Evolutionary conservation across 1,140 invertebrate species (phyloP), one percentile per base, ranked within the genome.

Genomic region (Drosophila yakuba): DNA sequence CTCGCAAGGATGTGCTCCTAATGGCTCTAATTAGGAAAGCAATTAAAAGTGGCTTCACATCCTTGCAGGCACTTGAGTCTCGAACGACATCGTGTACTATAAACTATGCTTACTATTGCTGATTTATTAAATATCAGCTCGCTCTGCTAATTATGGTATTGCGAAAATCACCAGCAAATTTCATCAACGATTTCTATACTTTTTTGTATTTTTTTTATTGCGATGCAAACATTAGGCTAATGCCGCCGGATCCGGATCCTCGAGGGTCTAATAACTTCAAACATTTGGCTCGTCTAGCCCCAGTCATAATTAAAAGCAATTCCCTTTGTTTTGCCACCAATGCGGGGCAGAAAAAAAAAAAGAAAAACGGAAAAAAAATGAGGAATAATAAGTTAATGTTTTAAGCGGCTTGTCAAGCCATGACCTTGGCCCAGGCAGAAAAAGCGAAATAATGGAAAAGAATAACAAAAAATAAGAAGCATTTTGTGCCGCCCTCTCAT

Each of bases 331-430:
- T 23, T 17, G 8, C 32, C 7, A 32, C 14, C 35, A 43, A 35
- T 41, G 47, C 35, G 25, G 25, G 28, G 5, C 23, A 15, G 36
- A 10, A 12, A 36, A 14, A 39, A 43, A 10, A 45, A 56, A 54
- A 17, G 45, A 38, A 15, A 41, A 50, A 56, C 44, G 32, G 41
- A 59, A 20, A 54, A 62, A 38, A 38, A 59, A 67, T 66, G 41
- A 36, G 36, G 74, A 82, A 83, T 80, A 83, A 80, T 77, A 85
- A 85, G 77, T 84, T 85, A 84, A 85, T 79, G 81, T 80, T 84
- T 84, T 84, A 84, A 80, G 81, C 81, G 62, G 80, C 77, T 84
- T 84, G 81, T 64, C 72, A 68, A 84, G 58, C 71, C 51, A 61
- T 82, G 80, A 76, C 81, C 80, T 84, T 85, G 80, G 57, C 50